phyloP scores from a whole-genome alignment of 2,113 vertebrate genomes.

The Antechinus stuartii region DNA sequence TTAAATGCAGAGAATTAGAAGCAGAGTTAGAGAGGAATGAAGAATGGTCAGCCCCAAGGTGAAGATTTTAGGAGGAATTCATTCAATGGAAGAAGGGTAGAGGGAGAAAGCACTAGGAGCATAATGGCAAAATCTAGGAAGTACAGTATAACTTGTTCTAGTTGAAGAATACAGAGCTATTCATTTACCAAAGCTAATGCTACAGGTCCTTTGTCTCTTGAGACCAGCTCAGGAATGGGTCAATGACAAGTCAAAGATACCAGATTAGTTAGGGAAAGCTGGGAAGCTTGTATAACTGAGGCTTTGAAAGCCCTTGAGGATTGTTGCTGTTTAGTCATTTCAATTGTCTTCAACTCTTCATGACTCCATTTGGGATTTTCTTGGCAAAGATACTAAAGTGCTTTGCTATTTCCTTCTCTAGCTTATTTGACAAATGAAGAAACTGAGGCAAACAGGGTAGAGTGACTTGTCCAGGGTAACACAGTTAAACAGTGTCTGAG shows the following conservation, averaged over 20 bases:
- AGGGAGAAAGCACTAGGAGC: neutral
- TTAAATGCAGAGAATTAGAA: neutral
- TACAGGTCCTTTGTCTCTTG: neutral
- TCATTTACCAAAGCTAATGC: neutral
- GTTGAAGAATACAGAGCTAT: neutral
- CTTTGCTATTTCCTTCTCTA: neutral
- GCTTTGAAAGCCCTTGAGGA: neutral
- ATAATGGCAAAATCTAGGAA: neutral
- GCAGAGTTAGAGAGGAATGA: neutral
- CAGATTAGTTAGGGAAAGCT: neutral
- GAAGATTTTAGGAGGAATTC: neutral
- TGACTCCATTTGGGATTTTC: neutral
- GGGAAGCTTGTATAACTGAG: neutral
- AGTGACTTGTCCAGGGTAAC: neutral
- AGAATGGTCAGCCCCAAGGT: neutral
- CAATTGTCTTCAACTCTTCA: neutral
- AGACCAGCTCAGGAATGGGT: neutral
- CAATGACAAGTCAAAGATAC: neutral
- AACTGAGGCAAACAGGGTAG: neutral
- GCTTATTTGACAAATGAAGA: neutral
- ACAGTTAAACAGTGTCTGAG: neutral
- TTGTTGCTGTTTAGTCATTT: neutral
- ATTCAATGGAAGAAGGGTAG: neutral
- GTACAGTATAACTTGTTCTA: neutral
- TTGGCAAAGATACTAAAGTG: neutral